phyloP scores from a whole-genome alignment of 2,888 invertebrate species.

The Sinelater perroti region DNA sequence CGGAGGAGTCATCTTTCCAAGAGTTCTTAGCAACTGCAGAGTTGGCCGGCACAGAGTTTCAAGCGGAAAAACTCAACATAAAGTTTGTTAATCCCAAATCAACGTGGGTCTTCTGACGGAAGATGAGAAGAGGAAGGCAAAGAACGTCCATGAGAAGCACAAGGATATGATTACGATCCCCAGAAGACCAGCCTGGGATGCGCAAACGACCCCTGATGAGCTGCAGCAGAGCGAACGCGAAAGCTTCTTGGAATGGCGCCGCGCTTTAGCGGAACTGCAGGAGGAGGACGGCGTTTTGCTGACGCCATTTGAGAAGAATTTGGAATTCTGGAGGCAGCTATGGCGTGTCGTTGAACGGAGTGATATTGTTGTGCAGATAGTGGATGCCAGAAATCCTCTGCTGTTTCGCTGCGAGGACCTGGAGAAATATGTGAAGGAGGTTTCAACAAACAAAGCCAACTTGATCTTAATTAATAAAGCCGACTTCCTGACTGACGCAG shows the following conservation, averaged over 20 bases:
- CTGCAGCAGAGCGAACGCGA: conserved; percentile 82
- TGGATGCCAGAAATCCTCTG: conserved; percentile 96
- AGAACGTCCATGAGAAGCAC: conserved; percentile 67
- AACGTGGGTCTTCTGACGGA: conserved; percentile 68
- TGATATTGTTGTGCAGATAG: conserved; percentile 91
- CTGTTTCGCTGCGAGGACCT: conserved; percentile 88
- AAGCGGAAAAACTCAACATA: conserved; percentile 88
- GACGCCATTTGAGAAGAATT: conserved; percentile 97
- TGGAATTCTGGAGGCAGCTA: conserved; percentile 97
- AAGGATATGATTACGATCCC: conserved; percentile 80
- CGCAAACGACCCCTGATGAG: conserved; percentile 79
- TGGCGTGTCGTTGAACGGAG: conserved; percentile 99
- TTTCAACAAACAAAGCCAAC: conserved; percentile 75
- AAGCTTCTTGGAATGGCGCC: conserved; percentile 90
- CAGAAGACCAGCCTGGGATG: conserved; percentile 84
- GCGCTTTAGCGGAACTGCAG: conserved; percentile 79
- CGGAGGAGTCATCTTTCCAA: conserved; percentile 95
- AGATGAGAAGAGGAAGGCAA: conserved; percentile 65
- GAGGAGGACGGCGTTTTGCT: conserved; percentile 82
- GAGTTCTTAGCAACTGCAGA: conserved; percentile 96
- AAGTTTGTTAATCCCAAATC: conserved; percentile 74
- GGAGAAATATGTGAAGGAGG: conserved; percentile 84
- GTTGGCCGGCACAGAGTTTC: conserved; percentile 93
- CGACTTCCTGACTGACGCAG: conserved; percentile 86
- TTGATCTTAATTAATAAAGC: conserved; percentile 95